A percentile compares a stretch with the other conserved stretches of the same genome.
Conservation (phyloP, 2,113 vertebrate genomes). For the Platichthys flesus region DNA sequence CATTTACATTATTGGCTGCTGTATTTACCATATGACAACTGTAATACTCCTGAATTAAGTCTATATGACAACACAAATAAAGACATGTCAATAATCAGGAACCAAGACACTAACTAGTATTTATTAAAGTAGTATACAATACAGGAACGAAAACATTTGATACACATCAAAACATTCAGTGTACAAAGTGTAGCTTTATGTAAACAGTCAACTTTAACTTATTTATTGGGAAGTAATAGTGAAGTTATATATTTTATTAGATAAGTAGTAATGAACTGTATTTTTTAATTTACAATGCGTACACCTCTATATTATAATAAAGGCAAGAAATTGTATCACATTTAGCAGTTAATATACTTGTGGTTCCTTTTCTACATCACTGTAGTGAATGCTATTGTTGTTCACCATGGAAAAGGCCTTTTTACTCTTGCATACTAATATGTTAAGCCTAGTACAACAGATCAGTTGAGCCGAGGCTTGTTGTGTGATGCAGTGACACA, state of each 20-base stretch:
- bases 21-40: background rate
- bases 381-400: background rate
- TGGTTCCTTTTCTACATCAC: background rate
- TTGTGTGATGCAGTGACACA: background rate
- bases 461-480: background rate
- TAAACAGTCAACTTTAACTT: constrained; percentile 15
- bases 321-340: background rate
- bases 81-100: background rate
- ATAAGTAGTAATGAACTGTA: background rate
- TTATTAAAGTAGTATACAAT: constrained; percentile 1
- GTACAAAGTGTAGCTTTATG: background rate
- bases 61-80: background rate
- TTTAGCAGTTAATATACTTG: background rate
- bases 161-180: background rate
- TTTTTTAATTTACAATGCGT: background rate
- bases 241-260: background rate
- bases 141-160: background rate
- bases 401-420: background rate
- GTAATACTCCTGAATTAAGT: background rate
- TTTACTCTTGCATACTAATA: background rate
- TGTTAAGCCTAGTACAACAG: too few relatives aligned
- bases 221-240: background rate
- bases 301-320: background rate
- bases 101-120: background rate
- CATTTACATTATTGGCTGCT: background rate